Evolutionary conservation across 1,140 invertebrate genomes (phyloP), one percentile per base, ranked within the genome.

Genomic region (Cyclargus thomasi): DNA sequence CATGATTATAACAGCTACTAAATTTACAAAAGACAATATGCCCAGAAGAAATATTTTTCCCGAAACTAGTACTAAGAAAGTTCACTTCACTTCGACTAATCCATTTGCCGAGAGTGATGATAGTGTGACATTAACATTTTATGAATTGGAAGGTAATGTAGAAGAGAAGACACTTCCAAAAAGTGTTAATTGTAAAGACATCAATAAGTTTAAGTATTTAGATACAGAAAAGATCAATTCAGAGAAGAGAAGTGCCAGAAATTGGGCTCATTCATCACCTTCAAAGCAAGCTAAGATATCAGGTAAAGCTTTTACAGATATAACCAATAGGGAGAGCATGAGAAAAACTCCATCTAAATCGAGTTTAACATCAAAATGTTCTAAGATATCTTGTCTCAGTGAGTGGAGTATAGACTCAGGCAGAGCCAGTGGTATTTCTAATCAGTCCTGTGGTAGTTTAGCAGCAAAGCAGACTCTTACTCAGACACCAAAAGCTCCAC

Each of bases 1-100:
- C 72, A 85, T 93, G 57, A 77, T 92, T 21, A 80, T 91, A 6
- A 93, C 93, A 64, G 90, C 91, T 55, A 82, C 84, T 21, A 93
- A 92, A 80, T 79, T 93, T 62, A 90, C 88, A 10, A 78, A 83
- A 23, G 82, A 87, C 5, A 85, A 86, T 53, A 85, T 91, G 85
- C 91, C 83, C 71, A 82, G 80, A 1, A 83, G 88, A 18, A 83
- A 81, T 65, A 85, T 90, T 64, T 89, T 91, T 63, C 83, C 87
- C 17, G 83, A 87, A 18, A 59, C 81, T 1, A 70, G 78, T 0
- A 71, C 79, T 7, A 89, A 83, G 71, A 91, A 90, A 74, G 90
- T 91, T 1, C 90, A 91, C 62, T 90, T 91, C 53, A 88, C 86
- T 65, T 80, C 83, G 17, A 74, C 65, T 21, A 91, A 91, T 70